Conservation (phyloP, 2,797 vertebrate genomes). For the Halcyon leucocephala region DNA sequence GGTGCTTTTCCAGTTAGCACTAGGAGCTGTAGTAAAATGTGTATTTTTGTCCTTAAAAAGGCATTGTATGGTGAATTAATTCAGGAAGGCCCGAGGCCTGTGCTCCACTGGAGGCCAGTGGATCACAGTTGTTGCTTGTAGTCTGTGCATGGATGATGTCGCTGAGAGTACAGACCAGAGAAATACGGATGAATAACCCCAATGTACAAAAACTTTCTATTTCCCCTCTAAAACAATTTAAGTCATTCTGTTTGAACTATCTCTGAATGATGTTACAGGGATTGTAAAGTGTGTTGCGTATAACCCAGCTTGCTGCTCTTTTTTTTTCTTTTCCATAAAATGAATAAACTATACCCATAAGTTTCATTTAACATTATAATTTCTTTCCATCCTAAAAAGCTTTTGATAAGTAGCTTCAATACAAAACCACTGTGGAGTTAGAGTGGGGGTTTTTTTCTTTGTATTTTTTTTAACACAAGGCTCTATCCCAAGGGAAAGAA, state of each 20-base stretch:
- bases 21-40: not conserved
- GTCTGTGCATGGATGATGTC: not conserved
- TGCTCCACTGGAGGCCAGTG: not conserved
- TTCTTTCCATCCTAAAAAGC: not conserved
- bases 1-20: not conserved
- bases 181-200: not conserved
- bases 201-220: fast-evolving
- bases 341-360: not conserved
- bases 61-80: not conserved
- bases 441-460: not conserved
- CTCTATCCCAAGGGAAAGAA: not conserved
- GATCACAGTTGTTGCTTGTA: not conserved
- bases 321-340: not conserved
- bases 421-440: not conserved
- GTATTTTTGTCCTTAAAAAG: not conserved
- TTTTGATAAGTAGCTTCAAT: slow-evolving; percentile 19
- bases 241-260: not conserved
- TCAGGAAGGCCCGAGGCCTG: not conserved
- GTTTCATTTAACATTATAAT: slow-evolving; percentile 8
- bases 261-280: not conserved
- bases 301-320: not conserved
- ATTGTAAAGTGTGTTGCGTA: not conserved
- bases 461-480: not conserved
- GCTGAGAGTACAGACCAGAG: not conserved
- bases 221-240: not conserved